Evolutionary conservation across 1,140 invertebrate genomes (phyloP).

Genomic region (Heterodera carotae): DNA sequence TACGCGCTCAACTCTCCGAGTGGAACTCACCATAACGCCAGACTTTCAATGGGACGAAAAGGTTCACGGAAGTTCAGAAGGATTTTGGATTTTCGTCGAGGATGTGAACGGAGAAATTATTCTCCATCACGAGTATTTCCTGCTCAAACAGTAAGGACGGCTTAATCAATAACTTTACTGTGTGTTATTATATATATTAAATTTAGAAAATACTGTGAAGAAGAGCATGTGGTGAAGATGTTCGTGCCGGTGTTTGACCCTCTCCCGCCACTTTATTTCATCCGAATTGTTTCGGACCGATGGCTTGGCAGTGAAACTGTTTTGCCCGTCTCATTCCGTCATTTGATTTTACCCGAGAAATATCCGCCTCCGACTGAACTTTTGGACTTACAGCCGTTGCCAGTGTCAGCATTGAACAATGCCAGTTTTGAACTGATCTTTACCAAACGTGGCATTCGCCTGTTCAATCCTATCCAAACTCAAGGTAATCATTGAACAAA

Average conservation of each 20-base stretch:
- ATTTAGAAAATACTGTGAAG: conserved; percentile 78
- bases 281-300: conserved; percentile 73
- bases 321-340: conserved; percentile 92
- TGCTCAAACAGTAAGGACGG: conserved; percentile 78
- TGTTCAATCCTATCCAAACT: conserved; percentile 98
- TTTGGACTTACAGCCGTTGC: conserved; percentile 93
- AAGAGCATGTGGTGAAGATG: conserved; percentile 95
- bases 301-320: conserved; percentile 80
- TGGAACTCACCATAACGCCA: conserved; percentile 96
- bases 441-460: conserved; percentile 77
- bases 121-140: conserved; percentile 95
- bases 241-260: conserved; percentile 98
- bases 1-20: conserved; percentile 86
- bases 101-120: conserved; percentile 92
- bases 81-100: conserved; percentile 98
- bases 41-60: conserved; percentile 99
- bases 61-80: conserved; percentile 89
- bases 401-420: conserved; percentile 78
- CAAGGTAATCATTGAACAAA: conserved; percentile 70
- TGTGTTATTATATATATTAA: background rate
- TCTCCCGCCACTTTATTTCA: conserved; percentile 94
- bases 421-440: conserved; percentile 83
- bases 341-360: conserved; percentile 95
- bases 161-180: no score
- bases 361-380: conserved; percentile 95